These are phyloP conservation scores for Columba janthina DNA, from an alignment of 2,113 vertebrate species.

Conservation along the genomic window DNA sequence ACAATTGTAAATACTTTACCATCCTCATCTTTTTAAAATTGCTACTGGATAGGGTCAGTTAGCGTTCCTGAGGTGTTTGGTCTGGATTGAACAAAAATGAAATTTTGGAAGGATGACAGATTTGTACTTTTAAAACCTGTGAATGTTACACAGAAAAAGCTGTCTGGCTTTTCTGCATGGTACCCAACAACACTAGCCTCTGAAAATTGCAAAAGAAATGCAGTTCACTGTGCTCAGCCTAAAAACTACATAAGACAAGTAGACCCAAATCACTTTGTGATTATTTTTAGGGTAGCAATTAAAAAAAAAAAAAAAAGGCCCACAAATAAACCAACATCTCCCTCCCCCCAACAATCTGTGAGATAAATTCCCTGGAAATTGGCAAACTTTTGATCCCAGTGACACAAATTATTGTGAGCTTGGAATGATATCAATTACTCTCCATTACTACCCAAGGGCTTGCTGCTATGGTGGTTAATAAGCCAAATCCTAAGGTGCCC, in stretches of 20 bases:
- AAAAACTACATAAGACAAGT: neutral
- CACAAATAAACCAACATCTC: fast-evolving
- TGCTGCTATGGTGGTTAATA: conserved; percentile 28
- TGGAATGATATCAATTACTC: conserved; percentile 33
- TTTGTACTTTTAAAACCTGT: neutral
- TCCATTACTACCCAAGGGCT: neutral
- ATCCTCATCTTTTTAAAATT: neutral
- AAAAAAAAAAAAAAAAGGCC: neutral
- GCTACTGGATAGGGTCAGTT: neutral
- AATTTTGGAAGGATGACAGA: neutral
- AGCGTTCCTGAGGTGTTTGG: neutral
- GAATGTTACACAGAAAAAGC: neutral
- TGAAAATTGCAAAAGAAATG: neutral
- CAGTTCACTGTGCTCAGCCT: neutral
- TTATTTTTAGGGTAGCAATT: neutral
- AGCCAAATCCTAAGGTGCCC: conserved; percentile 24
- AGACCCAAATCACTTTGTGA: neutral
- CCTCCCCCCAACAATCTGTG: neutral
- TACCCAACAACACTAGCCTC: neutral
- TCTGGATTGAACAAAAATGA: neutral
- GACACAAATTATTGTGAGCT: conserved; percentile 10
- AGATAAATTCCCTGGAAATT: conserved; percentile 29
- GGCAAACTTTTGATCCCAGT: neutral
- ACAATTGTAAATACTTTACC: neutral
- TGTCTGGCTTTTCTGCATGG: neutral